Evolutionary conservation across 2,113 vertebrate genomes (phyloP).

Genomic region (Sebastes fasciatus): DNA sequence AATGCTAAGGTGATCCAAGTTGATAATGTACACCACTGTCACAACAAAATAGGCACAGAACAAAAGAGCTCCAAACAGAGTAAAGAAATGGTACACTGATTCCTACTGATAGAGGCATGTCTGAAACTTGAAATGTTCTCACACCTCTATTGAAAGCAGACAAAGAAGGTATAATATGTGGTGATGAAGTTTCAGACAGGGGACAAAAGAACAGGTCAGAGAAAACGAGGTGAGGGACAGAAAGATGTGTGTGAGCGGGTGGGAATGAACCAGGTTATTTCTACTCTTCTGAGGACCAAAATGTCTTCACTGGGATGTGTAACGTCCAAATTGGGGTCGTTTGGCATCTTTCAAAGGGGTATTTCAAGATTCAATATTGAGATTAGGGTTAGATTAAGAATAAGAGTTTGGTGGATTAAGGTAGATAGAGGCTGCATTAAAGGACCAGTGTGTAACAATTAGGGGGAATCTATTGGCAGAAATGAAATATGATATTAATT

Average conservation of each 20-base stretch:
- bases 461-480: too few relatives aligned
- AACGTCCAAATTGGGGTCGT: not conserved
- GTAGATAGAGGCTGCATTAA: not conserved
- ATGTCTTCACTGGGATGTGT: not conserved
- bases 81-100: conserved; percentile 48
- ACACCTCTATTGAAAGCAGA: conserved; percentile 63
- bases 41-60: not conserved
- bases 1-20: conserved; percentile 3
- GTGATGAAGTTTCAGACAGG: conserved; percentile 72
- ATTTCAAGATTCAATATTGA: not conserved
- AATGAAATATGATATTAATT: too few relatives aligned
- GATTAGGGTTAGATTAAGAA: too few relatives aligned
- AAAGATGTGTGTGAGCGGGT: conserved; percentile 19
- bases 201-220: conserved; percentile 66
- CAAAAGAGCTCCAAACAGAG: conserved; percentile 4
- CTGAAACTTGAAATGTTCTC: conserved; percentile 68
- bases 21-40: conserved; percentile 11
- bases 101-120: conserved; percentile 26
- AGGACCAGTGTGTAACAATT: too few relatives aligned
- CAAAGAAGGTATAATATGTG: conserved; percentile 57
- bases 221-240: conserved; percentile 26
- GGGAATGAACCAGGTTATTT: conserved; percentile 25
- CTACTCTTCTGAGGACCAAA: not conserved
- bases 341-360: not conserved
- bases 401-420: too few relatives aligned